Evolutionary conservation across 2,113 vertebrate species (phyloP), one percentile per base, ranked within the genome.

Genomic region (Sinocyclocheilus rhinocerous): DNA sequence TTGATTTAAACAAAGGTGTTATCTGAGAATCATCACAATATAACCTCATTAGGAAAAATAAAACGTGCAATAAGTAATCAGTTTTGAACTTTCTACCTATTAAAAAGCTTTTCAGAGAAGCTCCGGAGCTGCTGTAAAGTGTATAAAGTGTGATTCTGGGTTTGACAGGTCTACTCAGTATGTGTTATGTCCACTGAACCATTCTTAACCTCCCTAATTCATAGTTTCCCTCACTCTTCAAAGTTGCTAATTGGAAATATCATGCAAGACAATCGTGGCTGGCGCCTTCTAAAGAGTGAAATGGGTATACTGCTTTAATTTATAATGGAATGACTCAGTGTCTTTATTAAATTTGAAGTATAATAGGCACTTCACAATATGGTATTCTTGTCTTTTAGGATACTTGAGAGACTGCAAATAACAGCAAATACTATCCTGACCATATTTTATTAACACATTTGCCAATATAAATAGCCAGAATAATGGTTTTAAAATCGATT

Each of bases 171-270:
- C 81, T 85, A 78, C 88, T 63, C 67, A 90, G 89, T 87, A 86
- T 87, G 87, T 88, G 89, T 89, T 48, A 88, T 42, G 87, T 89
- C 89, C 86, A 90, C 70, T 55, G 87, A 92, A 87, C 86, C 73
- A 92, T 88, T 90, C 75, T 84, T 91, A 86, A 88, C 83, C 90
- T 90, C 84, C 87, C 89, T 94, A 94, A 94, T 93, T 89, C 93
- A 91, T 91, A 92, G 91, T 91, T 92, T 88, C 88, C 90, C 85
- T 22, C 67, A 76, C 79, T 78, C 77, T 84, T 89, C 76, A 85
- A 90, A 69, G 85, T 91, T 89, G 88, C 84, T 91, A 90, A 91
- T 90, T 90, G 86, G 81, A 55, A 61, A 70, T 76, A 92, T 92
- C 91, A 91, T 91, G 87, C 83, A 91, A 88, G 84, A 88, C 84